phyloP scores from a whole-genome alignment of 2,888 invertebrate species.

The Aromia moschata region DNA sequence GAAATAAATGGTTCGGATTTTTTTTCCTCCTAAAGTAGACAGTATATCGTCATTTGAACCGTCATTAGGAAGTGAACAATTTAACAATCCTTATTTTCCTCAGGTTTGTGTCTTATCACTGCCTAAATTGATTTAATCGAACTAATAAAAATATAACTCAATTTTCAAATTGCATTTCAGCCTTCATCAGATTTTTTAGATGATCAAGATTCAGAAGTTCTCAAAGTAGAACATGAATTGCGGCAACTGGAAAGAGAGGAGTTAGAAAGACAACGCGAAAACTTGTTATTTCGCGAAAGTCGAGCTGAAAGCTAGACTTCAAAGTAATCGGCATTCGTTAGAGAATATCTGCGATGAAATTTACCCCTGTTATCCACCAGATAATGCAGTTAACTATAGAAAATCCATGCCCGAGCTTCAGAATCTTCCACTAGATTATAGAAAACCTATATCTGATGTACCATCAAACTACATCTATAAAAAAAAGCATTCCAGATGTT shows the following conservation, averaged over 20 bases:
- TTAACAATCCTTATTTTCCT: conserved; percentile 53
- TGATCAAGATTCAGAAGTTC: conserved; percentile 64
- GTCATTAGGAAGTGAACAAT: conserved; percentile 53
- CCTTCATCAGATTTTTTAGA: conserved; percentile 51
- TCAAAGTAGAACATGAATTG: conserved; percentile 81
- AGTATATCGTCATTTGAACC: conserved; percentile 39
- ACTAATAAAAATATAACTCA: conserved; percentile 2
- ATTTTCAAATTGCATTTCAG: conserved; percentile 32
- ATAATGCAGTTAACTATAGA: conserved; percentile 51
- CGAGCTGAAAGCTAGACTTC: conserved; percentile 62
- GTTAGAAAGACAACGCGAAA: conserved; percentile 77
- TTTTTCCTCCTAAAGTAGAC: conserved; percentile 12
- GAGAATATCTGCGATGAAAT: conserved; percentile 59
- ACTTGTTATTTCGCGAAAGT: conserved; percentile 72
- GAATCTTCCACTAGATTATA: conserved; percentile 47
- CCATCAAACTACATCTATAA: conserved; percentile 40
- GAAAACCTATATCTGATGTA: conserved; percentile 47
- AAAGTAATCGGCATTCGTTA: conserved; percentile 57
- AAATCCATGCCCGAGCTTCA: conserved; percentile 60
- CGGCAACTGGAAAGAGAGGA: conserved; percentile 82
- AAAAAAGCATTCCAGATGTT: conserved; percentile 35
- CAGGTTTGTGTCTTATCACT: no score
- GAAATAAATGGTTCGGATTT: conserved; percentile 17
- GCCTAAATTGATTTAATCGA: no score
- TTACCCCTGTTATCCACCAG: conserved; percentile 46